Conservation (phyloP, 2,888 invertebrate genomes). For the Blastobasis adustella region DNA sequence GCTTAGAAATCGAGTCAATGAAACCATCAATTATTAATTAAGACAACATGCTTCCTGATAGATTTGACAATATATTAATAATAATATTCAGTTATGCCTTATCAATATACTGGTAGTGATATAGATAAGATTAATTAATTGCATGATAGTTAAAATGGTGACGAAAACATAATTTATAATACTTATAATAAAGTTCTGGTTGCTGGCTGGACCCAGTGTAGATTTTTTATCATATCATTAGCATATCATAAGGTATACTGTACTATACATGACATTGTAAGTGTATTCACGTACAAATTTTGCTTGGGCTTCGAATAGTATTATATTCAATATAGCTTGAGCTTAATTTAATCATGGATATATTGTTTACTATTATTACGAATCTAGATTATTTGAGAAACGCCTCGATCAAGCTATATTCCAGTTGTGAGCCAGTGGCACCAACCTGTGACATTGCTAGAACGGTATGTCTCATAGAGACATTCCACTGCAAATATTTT, state of each 20-base stretch:
- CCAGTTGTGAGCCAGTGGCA: too few relatives aligned
- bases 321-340: too few relatives aligned
- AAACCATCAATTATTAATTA: constrained; percentile 65
- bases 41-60: constrained; percentile 72
- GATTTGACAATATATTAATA: constrained; percentile 63
- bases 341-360: too few relatives aligned
- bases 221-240: constrained; percentile 73
- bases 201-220: constrained; percentile 63
- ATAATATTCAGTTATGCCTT: constrained; percentile 65
- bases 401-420: too few relatives aligned
- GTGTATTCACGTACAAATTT: constrained; percentile 29
- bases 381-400: too few relatives aligned
- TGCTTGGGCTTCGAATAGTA: constrained; percentile 22
- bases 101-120: constrained; percentile 63
- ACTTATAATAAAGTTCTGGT: constrained; percentile 35
- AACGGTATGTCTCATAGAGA: too few relatives aligned
- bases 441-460: too few relatives aligned
- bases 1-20: constrained; percentile 9
- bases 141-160: constrained; percentile 48
- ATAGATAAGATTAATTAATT: constrained; percentile 50
- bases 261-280: constrained; percentile 19
- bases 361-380: too few relatives aligned
- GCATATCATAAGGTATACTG: constrained; percentile 60
- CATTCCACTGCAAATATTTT: too few relatives aligned
- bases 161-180: constrained; percentile 33